Evolutionary conservation across 2,797 vertebrate species (phyloP).

Genomic region (Schizopygopsis pylzovi): DNA sequence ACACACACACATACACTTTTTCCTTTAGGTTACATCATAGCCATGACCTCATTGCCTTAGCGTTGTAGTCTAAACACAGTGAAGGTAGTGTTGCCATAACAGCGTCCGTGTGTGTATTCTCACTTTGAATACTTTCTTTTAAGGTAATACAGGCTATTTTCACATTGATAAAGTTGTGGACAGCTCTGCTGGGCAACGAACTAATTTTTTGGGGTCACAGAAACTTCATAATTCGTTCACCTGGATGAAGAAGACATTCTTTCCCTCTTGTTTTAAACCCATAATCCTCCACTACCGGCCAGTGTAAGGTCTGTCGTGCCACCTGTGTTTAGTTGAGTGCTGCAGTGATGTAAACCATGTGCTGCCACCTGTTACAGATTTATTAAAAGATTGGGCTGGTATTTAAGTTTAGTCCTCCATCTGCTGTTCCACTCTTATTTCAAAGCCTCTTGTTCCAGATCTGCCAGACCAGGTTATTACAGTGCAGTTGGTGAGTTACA

Average conservation of each 20-base stretch:
- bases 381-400: conserved; percentile 50
- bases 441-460: conserved; percentile 43
- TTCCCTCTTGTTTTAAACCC: conserved; percentile 24
- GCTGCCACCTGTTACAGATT: conserved; percentile 49
- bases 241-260: not conserved
- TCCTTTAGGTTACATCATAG: conserved; percentile 75
- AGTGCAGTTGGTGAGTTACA: conserved; percentile 3
- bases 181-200: not conserved
- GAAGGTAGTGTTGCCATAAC: conserved; percentile 79
- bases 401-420: conserved; percentile 51
- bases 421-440: conserved; percentile 42
- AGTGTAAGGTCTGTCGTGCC: conserved; percentile 8
- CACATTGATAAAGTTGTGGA: conserved; percentile 24
- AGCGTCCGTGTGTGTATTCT: conserved; percentile 59
- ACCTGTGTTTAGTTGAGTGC: conserved; percentile 24
- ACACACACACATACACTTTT: conserved; percentile 41
- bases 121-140: conserved; percentile 7
- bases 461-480: conserved; percentile 33
- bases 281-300: conserved; percentile 37
- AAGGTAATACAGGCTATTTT: conserved; percentile 17
- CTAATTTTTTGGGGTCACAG: not conserved
- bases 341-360: conserved; percentile 45
- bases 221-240: not conserved
- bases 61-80: conserved; percentile 72
- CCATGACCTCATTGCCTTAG: conserved; percentile 74